Conservation (phyloP, 2,113 vertebrate species). For the Gavialis gangeticus region DNA sequence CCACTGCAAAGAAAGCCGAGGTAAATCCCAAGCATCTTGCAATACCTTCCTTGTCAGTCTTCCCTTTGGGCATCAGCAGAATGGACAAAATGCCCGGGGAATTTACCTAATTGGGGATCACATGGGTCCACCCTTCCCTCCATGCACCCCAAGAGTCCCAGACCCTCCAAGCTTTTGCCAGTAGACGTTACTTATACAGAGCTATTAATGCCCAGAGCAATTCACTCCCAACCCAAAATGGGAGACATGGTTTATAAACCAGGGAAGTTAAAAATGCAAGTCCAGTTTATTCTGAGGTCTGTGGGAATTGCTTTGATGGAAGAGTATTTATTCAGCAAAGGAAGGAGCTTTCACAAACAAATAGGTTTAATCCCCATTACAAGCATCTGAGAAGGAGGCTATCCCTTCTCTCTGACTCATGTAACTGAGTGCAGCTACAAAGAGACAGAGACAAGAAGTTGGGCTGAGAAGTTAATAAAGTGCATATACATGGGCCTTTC, state of each 20-base stretch:
- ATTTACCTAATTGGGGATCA: background rate
- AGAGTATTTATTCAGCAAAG: background rate
- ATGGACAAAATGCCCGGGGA: background rate
- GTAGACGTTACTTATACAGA: background rate
- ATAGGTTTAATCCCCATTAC: background rate
- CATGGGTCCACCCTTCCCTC: background rate
- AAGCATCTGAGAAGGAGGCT: background rate
- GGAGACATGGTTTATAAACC: background rate
- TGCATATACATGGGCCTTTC: background rate
- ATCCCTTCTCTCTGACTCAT: accelerated
- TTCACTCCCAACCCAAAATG: accelerated
- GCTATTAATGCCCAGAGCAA: background rate
- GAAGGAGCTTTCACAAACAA: background rate
- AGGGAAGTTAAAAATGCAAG: slow-evolving; percentile 25
- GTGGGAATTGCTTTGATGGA: slow-evolving; percentile 18
- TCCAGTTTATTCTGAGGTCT: slow-evolving; percentile 1
- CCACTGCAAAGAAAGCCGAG: background rate
- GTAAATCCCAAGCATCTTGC: background rate
- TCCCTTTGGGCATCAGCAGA: background rate
- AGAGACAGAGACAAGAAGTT: background rate
- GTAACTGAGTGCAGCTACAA: background rate
- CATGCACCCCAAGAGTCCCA: background rate
- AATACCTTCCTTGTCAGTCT: background rate
- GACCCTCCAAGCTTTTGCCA: background rate
- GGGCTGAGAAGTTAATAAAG: background rate